Evolutionary conservation across 2,888 invertebrate genomes (phyloP).

Genomic region (Branchinecta sandiegonensis): DNA sequence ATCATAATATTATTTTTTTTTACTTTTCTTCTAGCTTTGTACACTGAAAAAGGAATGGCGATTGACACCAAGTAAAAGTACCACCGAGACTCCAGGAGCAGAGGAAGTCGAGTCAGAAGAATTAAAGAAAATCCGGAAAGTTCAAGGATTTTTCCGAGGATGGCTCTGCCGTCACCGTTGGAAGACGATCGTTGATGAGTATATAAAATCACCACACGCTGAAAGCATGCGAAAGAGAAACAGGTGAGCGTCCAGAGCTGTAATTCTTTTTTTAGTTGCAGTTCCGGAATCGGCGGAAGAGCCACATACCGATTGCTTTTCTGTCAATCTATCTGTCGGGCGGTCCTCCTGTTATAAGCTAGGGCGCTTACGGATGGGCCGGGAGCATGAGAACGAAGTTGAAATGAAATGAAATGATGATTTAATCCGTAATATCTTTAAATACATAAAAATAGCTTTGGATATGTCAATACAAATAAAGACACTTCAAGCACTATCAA

Average conservation of each 20-base stretch:
- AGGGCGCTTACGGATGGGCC: no score
- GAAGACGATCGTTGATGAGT: constrained; percentile 89
- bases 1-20: constrained; percentile 22
- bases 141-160: constrained; percentile 79
- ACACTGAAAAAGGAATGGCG: constrained; percentile 65
- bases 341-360: no score
- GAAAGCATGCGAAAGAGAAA: constrained; percentile 85
- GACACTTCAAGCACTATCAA: no score
- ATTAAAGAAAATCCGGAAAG: constrained; percentile 65
- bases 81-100: constrained; percentile 18
- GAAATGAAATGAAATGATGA: no score
- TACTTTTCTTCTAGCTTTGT: constrained; percentile 46
- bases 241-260: constrained; percentile 40
- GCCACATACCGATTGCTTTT: no score
- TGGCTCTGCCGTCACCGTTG: constrained; percentile 80
- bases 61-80: constrained; percentile 33
- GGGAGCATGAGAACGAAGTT: no score
- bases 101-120: constrained; percentile 50
- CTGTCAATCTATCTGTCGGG: no score
- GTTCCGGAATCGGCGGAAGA: no score
- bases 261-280: no score
- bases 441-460: no score
- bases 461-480: no score
- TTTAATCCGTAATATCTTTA: no score
- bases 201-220: constrained; percentile 83